Evolutionary conservation across 2,113 vertebrate species (phyloP), one percentile per base, ranked within the genome.

Genomic region (Phrynosoma blainvillii): DNA sequence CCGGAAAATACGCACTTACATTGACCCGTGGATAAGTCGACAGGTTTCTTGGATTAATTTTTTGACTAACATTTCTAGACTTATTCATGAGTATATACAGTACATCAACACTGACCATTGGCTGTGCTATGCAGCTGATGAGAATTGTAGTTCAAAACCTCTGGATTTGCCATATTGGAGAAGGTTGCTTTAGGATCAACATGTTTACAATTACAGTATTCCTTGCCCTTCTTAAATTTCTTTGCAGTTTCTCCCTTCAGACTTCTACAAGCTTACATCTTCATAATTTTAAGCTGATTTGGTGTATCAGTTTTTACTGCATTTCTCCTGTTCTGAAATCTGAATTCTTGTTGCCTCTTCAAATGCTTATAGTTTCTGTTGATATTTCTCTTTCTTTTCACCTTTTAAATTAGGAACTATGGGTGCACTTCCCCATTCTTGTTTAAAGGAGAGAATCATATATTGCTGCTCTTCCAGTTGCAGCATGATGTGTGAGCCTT

Each of bases 291-390:
- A 32, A 32, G 9, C 20, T 23, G 27, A 32, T 86, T 32, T 79
- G 54, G 59, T 66, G 30, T 82, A 1, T 68, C 27, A 81, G 90
- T 27, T 54, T 6, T 32, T 56, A 30, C 6, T 77, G 40, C 52
- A 79, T 88, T 90, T 7, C 32, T 82, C 16, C 74, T 13, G 3
- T 40, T 10, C 36, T 70, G 18, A 42, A 3, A 56, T 1, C 18
- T 88, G 83, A n/a, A 78, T 20, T 83, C 20, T 89, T 54, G 59
- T 90, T 85, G 84, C 56, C n/a, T 59, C 16, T 87, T 62, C 7
- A 10, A 20, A 40, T 18, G 75, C 0, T 0, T n/a, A 1, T 66
- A 52, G 23, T 40, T 73, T 89, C 82, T 73, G 42, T 62, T 86
- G 10, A 30, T 14, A 52, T 47, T 20, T 7, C 14, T 56, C 18